These are phyloP conservation scores for Acleris laterana DNA, from an alignment of 2,888 invertebrate species.

Conservation along the genomic window DNA sequence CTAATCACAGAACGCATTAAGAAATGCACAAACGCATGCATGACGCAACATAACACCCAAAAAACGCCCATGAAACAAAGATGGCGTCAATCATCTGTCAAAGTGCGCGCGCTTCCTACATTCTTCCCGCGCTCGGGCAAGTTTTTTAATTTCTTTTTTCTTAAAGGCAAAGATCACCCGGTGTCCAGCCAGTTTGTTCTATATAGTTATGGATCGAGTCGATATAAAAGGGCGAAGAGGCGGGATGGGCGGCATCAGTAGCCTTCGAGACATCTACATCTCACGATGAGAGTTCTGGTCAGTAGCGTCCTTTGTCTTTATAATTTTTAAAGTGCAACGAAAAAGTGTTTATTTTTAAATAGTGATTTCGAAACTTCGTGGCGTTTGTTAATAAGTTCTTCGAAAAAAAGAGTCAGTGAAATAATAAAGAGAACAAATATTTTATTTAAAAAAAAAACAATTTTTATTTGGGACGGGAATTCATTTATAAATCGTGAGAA, in stretches of 20 bases:
- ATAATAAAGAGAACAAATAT: too few species aligned
- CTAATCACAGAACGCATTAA: constrained; percentile 18
- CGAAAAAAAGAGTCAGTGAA: background rate
- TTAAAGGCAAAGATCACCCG: constrained; percentile 49
- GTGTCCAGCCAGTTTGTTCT: constrained; percentile 51
- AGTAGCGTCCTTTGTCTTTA: constrained; percentile 31
- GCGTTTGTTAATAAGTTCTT: background rate
- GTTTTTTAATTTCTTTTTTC: constrained; percentile 47
- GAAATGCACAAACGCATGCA: constrained; percentile 23
- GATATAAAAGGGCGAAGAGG: constrained; percentile 38
- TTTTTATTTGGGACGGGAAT: too few species aligned
- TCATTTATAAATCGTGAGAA: too few species aligned
- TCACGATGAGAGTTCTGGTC: constrained; percentile 43
- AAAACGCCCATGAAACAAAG: constrained; percentile 21
- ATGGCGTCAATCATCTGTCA: constrained; percentile 36
- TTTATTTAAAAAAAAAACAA: too few species aligned
- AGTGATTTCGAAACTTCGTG: background rate
- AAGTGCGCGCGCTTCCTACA: constrained; percentile 41
- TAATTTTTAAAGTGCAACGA: constrained; percentile 3
- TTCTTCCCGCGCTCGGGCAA: constrained; percentile 35
- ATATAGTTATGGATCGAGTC: constrained; percentile 27
- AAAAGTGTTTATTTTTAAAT: background rate
- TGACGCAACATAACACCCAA: constrained; percentile 17
- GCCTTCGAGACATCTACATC: constrained; percentile 37
- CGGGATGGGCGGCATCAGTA: constrained; percentile 39